Conservation (phyloP, 1,140 invertebrate species). For the Drosophila auraria region DNA sequence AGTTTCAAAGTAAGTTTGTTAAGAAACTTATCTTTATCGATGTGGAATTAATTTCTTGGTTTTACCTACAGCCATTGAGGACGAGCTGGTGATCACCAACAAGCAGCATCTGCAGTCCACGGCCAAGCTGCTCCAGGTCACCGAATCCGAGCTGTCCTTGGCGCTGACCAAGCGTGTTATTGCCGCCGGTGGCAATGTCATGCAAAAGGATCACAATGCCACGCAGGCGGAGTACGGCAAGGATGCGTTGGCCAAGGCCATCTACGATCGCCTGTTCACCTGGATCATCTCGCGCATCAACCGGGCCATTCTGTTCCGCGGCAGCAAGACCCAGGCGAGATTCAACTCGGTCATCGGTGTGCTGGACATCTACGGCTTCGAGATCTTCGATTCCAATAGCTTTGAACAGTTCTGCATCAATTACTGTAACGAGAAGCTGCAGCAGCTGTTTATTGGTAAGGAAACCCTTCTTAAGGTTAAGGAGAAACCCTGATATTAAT, state of each 20-base stretch:
- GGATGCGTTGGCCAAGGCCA: constrained; percentile 97
- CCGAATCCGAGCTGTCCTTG: constrained; percentile 89
- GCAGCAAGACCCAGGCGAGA: constrained; percentile 75
- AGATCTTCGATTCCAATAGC: constrained; percentile 97
- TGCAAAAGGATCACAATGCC: constrained; percentile 95
- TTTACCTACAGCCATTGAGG: constrained; percentile 85
- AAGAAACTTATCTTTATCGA: not conserved
- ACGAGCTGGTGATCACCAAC: constrained; percentile 89
- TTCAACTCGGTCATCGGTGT: constrained; percentile 95
- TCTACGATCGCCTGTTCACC: constrained; percentile 96
- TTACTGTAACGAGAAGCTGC: constrained; percentile 98
- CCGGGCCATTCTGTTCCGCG: constrained; percentile 88
- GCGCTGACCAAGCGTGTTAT: constrained; percentile 95
- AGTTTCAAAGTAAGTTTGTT: constrained; percentile 74
- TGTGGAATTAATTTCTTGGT: not conserved
- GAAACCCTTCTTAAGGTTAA: rapidly evolving
- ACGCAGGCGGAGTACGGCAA: constrained; percentile 95
- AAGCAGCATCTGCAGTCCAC: constrained; percentile 87
- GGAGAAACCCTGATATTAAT: not conserved
- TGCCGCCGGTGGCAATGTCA: constrained; percentile 96
- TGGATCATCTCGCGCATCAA: constrained; percentile 97
- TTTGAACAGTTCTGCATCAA: constrained; percentile 98
- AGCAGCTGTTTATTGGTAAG: constrained; percentile 97
- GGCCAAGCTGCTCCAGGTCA: constrained; percentile 90
- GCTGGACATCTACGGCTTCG: constrained; percentile 98